Evolutionary conservation across 2,888 invertebrate species (phyloP).

Genomic region (Clunio marinus): DNA sequence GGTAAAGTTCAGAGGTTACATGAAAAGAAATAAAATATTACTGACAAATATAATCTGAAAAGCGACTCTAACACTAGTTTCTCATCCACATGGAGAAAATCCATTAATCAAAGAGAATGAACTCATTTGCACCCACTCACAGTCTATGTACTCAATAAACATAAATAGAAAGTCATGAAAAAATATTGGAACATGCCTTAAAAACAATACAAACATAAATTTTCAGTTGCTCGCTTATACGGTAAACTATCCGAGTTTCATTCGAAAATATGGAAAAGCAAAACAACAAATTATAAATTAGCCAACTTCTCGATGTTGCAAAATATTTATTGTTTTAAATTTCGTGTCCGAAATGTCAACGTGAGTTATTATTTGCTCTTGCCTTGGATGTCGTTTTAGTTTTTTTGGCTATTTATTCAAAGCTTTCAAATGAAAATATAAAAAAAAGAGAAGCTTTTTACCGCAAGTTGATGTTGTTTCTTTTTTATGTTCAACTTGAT

Average conservation of each 20-base stretch:
- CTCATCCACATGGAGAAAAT: too few relatives aligned
- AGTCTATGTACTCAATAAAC: background rate
- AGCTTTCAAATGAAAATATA: background rate
- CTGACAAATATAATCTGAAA: background rate
- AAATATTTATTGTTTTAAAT: slow-evolving; percentile 6
- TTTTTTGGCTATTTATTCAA: background rate
- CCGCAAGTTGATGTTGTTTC: too few relatives aligned
- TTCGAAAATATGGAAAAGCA: background rate
- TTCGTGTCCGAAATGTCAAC: background rate
- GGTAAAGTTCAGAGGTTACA: background rate
- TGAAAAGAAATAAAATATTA: background rate
- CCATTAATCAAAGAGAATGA: too few relatives aligned
- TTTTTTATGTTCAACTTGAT: too few relatives aligned
- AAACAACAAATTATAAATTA: background rate
- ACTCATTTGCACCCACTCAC: background rate
- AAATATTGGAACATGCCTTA: background rate
- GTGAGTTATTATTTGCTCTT: background rate
- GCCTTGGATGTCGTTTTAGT: background rate
- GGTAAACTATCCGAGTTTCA: background rate
- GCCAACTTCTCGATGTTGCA: background rate
- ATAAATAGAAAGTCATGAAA: background rate
- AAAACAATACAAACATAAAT: background rate
- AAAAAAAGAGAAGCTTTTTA: too few relatives aligned
- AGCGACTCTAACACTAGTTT: too few relatives aligned
- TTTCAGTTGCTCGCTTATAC: background rate